Evolutionary conservation across 2,113 vertebrate species (phyloP), one percentile per base, ranked within the genome.

Genomic region (Zosterops borbonicus): DNA sequence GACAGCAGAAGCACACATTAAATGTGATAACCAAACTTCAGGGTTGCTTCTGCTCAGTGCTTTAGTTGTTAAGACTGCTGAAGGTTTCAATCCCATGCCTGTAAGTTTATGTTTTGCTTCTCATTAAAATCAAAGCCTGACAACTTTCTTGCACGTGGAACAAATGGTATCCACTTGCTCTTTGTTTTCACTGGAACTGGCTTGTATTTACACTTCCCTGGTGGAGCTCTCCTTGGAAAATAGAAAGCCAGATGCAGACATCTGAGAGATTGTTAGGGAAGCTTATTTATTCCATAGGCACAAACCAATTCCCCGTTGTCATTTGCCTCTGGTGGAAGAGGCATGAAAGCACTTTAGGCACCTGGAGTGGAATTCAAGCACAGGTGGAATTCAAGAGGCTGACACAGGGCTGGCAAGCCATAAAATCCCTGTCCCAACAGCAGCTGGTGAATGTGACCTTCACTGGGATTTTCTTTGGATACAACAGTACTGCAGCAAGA

Each of bases 131-230:
- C 41, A 78, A 94, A 86, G 46, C 14, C 19, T 52, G 71, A 52
- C 68, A 68, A 98, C 98, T 98, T 97, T 98, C 98, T 82, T 97
- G 98, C 97, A 31, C 28, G 55, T 25, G 98, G 98, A 80, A 96
- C 90, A 91, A 99, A 98, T 3, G 74, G 97, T 90, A 98, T 53
- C 73, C n/a, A 56, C 94, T 98, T 98, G 49, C 98, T 98, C 52
- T 94, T 98, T 92, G 98, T 98, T 97, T 98, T 98, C 87, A 99
- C 98, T 3, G 96, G 97, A 81, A 98, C 79, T 14, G 97, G 96
- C 75, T 98, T 98, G 56, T 97, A 96, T 95, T 97, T 98, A 95
- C 99, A 99, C 84, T 99, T 99, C 41, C 98, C 98, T 47, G 98
- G 98, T 49, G 98, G 98, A 80, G 98, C 98, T 97, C 98, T 96